Evolutionary conservation across 2,888 invertebrate species (phyloP).

Genomic region (Nysson spinosus): DNA sequence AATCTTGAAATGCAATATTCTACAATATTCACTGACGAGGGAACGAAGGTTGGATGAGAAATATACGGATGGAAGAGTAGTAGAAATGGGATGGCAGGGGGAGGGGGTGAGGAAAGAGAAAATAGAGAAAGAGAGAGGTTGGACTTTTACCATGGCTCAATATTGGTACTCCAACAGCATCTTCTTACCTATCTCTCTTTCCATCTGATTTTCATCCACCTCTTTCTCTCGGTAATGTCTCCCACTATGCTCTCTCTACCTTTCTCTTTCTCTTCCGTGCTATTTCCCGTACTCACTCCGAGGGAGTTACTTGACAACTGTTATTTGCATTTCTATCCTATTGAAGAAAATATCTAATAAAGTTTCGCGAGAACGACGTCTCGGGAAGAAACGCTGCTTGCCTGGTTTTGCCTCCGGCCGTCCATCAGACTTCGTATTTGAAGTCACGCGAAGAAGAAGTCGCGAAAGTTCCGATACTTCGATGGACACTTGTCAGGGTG

Average conservation of each 20-base stretch:
- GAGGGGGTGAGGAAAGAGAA: conserved; percentile 14
- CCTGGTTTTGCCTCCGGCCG: conserved; percentile 10
- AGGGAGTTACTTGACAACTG: conserved; percentile 70
- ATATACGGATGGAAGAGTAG: conserved; percentile 25
- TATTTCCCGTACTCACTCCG: conserved; percentile 49
- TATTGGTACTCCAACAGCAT: conserved; percentile 67
- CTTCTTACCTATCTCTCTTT: conserved; percentile 53
- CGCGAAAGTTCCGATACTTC: conserved; percentile 45
- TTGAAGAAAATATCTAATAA: conserved; percentile 74
- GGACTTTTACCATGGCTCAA: conserved; percentile 71
- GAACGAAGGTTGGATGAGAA: conserved; percentile 40
- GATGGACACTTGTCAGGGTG: conserved; percentile 33
- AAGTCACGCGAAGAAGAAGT: conserved; percentile 35
- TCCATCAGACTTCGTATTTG: conserved; percentile 48
- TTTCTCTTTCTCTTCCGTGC: conserved; percentile 28
- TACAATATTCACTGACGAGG: conserved; percentile 60
- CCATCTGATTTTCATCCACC: conserved; percentile 47
- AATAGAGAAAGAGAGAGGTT: conserved; percentile 16
- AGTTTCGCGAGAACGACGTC: conserved; percentile 61
- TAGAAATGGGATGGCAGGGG: conserved; percentile 20
- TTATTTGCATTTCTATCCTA: conserved; percentile 74
- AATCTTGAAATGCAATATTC: conserved; percentile 67
- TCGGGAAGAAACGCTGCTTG: conserved; percentile 39
- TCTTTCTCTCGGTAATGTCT: conserved; percentile 19
- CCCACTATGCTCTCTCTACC: background rate